Conservation (phyloP, 1,140 invertebrate species). For the Drosophila insularis region DNA sequence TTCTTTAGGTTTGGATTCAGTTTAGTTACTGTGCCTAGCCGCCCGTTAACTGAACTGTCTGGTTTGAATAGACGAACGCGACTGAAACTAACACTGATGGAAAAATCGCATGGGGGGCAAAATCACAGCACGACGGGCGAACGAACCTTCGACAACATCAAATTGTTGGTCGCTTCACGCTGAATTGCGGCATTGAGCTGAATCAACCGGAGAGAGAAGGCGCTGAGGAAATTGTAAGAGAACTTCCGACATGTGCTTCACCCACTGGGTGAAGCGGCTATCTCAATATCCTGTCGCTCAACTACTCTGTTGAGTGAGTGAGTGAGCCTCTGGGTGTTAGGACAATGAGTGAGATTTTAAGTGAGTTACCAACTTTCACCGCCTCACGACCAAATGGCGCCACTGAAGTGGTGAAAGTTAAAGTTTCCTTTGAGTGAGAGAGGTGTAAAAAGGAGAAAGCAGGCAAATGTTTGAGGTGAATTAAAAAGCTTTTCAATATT, state of each 20-base stretch:
- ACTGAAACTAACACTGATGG: slow-evolving; percentile 66
- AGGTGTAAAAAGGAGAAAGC: neutral
- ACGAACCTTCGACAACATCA: slow-evolving; percentile 68
- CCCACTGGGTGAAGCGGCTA: neutral
- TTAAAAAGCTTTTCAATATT: slow-evolving; percentile 31
- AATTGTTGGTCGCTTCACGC: slow-evolving; percentile 32
- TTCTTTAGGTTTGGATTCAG: neutral
- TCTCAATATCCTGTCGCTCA: neutral
- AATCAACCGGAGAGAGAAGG: slow-evolving; percentile 13
- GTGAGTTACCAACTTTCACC: slow-evolving; percentile 35
- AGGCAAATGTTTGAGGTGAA: neutral
- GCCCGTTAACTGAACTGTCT: slow-evolving; percentile 75
- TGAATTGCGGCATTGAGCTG: slow-evolving; percentile 14
- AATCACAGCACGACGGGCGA: slow-evolving; percentile 66
- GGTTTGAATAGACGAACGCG: slow-evolving; percentile 78
- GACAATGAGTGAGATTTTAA: neutral
- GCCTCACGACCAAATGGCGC: slow-evolving; percentile 55
- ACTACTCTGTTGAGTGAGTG: slow-evolving; percentile 27
- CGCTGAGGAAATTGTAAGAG: slow-evolving; percentile 41
- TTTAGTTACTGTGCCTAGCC: slow-evolving; percentile 33
- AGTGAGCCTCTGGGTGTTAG: slow-evolving; percentile 1
- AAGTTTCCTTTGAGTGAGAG: slow-evolving; percentile 20
- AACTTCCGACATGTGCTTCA: neutral
- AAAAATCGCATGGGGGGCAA: slow-evolving; percentile 76
- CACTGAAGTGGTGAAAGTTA: neutral